Percentiles rank a stretch among this genome's conserved stretches.
Evolutionary conservation across 1,140 invertebrate species (phyloP).

Genomic region (Physella acuta): DNA sequence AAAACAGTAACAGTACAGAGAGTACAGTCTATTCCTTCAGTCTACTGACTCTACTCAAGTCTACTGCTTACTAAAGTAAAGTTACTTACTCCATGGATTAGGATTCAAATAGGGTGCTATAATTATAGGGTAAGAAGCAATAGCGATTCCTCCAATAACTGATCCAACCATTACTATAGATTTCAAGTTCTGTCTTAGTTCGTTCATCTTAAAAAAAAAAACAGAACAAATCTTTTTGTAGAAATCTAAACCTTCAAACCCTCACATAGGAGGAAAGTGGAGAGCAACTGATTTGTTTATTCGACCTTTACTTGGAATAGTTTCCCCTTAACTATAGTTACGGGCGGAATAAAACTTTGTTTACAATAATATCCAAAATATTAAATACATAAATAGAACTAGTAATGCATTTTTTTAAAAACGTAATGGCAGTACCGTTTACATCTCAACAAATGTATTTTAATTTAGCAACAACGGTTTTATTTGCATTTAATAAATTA

Average conservation of each 20-base stretch:
- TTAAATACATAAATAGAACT: not conserved
- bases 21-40: too few relatives aligned
- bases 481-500: not conserved
- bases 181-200: constrained; percentile 61
- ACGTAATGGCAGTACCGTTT: not conserved
- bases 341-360: not conserved
- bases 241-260: not conserved
- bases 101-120: constrained; percentile 69
- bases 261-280: too few relatives aligned
- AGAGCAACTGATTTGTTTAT: not conserved
- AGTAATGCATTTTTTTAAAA: not conserved
- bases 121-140: constrained; percentile 67
- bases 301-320: not conserved
- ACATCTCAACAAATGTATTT: not conserved
- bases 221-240: not conserved
- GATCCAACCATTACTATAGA: constrained; percentile 66
- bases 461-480: not conserved
- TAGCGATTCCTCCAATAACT: constrained; percentile 64
- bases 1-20: too few relatives aligned
- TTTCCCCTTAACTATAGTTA: not conserved
- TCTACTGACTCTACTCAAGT: too few relatives aligned
- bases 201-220: not conserved
- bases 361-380: not conserved
- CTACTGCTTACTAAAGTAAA: constrained; percentile 12
- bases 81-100: constrained; percentile 39